These are phyloP conservation scores for Drosophila rellima DNA, from an alignment of 2,888 invertebrate genomes.

Conservation along the genomic window DNA sequence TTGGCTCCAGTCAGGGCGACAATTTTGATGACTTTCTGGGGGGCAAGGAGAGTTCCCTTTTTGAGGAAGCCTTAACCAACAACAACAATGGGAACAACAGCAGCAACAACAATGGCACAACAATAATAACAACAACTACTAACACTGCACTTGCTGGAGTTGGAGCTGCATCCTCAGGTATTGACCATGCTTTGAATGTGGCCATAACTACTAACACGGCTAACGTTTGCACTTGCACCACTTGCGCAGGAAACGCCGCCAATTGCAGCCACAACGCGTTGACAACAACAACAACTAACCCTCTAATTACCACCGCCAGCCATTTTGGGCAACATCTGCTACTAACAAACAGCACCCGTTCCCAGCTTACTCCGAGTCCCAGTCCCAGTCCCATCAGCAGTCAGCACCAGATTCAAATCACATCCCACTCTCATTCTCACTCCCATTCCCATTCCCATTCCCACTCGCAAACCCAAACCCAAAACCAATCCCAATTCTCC, in stretches of 20 bases:
- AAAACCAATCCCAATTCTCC: constrained; percentile 24
- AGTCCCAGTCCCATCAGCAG: constrained; percentile 39
- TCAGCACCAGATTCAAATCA: constrained; percentile 20
- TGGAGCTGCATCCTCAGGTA: constrained; percentile 35
- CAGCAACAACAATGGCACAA: constrained; percentile 3
- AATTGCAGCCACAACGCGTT: constrained; percentile 41
- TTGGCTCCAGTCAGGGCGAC: constrained; percentile 84
- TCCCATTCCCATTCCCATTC: constrained; percentile 9
- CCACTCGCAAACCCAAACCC: constrained; percentile 12
- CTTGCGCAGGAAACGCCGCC: constrained; percentile 57
- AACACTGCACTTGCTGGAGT: constrained; percentile 22
- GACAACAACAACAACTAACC: constrained; percentile 60
- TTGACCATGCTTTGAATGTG: constrained; percentile 28
- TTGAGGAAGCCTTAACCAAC: constrained; percentile 57
- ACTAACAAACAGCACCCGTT: constrained; percentile 45
- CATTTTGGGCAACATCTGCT: constrained; percentile 44
- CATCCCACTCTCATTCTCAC: constrained; percentile 8
- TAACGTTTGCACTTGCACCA: constrained; percentile 81
- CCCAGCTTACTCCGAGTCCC: constrained; percentile 48
- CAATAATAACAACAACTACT: constrained; percentile 37
- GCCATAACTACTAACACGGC: constrained; percentile 54
- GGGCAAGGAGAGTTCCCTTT: constrained; percentile 56
- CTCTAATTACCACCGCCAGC: constrained; percentile 68
- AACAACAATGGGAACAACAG: constrained; percentile 42
- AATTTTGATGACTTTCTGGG: constrained; percentile 70